Conservation (phyloP, 2,888 invertebrate genomes). For the Aporophyla nigra region DNA sequence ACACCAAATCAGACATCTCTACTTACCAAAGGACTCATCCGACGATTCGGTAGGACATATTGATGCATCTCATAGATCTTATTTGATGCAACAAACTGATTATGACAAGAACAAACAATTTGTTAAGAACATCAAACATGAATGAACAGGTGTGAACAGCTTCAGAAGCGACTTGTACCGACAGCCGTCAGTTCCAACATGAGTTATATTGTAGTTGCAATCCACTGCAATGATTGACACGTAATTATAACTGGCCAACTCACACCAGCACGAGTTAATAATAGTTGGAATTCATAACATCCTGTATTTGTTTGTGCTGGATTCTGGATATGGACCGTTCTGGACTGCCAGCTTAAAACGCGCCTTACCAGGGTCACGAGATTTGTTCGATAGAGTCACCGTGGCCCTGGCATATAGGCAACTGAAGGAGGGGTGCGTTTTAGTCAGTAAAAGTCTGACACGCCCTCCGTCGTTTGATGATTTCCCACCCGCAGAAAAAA, state of each 20-base stretch:
- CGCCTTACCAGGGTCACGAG: no score
- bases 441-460: no score
- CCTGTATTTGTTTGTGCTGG: constrained; percentile 33
- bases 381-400: no score
- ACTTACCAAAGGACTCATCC: neutral
- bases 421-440: no score
- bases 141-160: constrained; percentile 33
- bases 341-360: neutral
- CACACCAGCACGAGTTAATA: constrained; percentile 37
- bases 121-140: constrained; percentile 44
- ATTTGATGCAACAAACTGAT: neutral
- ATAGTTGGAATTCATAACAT: constrained; percentile 30
- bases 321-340: neutral
- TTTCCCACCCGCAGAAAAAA: no score
- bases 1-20: neutral
- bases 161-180: constrained; percentile 37
- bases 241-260: constrained; percentile 44
- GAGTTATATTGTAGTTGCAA: constrained; percentile 42
- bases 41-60: neutral
- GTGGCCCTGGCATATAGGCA: no score
- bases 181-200: constrained; percentile 24
- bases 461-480: no score
- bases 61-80: neutral
- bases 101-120: constrained; percentile 16
- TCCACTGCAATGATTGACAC: constrained; percentile 39